Evolutionary conservation across 2,797 vertebrate genomes (phyloP).

Genomic region (Myiotriccus ornatus): DNA sequence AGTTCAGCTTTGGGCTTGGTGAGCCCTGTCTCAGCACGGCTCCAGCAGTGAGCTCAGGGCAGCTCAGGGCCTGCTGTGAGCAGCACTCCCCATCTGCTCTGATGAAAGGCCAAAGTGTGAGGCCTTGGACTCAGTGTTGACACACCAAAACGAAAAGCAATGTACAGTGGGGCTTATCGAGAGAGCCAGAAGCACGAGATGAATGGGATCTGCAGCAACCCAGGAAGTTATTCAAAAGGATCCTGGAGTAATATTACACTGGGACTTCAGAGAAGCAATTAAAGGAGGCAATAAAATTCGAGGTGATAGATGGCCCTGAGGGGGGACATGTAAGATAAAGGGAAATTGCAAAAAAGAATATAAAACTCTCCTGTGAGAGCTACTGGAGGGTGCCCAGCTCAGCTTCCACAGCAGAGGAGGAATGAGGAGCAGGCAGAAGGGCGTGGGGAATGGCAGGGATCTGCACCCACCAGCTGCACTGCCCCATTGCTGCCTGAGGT

Average conservation of each 20-base stretch:
- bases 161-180: neutral
- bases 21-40: neutral
- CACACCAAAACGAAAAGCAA: neutral
- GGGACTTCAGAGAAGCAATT: conserved; percentile 49
- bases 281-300: conserved; percentile 37
- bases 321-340: neutral
- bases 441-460: rapidly evolving
- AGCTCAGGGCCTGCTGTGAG: rapidly evolving
- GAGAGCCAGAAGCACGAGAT: conserved; percentile 15
- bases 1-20: neutral
- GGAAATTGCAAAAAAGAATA: neutral
- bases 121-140: neutral
- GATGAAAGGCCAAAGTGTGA: neutral
- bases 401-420: neutral
- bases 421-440: neutral
- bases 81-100: neutral
- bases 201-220: neutral
- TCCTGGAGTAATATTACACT: conserved; percentile 12
- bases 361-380: neutral
- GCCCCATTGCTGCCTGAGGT: neutral
- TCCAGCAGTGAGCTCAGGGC: neutral
- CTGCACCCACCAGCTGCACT: neutral
- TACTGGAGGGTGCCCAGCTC: neutral
- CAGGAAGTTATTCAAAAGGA: conserved; percentile 31
- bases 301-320: neutral